Evolutionary conservation across 2,797 vertebrate species (phyloP).

Genomic region (Sebastes minor): DNA sequence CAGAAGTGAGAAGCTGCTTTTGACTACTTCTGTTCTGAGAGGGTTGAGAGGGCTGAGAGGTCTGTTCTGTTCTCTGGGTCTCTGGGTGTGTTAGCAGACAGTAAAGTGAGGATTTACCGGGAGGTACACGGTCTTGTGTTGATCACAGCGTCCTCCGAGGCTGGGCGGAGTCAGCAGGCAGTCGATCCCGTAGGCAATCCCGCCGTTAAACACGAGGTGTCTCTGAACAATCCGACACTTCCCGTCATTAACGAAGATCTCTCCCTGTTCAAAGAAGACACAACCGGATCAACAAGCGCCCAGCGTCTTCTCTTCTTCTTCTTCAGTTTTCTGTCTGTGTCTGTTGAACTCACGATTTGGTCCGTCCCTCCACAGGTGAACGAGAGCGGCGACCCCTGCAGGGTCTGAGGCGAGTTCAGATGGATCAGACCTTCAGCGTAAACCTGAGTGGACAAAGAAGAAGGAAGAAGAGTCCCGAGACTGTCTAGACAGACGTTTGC

Average conservation of each 20-base stretch:
- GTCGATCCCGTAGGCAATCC: slow-evolving; percentile 90
- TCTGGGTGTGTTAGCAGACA: too few species aligned
- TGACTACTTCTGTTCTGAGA: too few species aligned
- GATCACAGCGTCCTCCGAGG: slow-evolving; percentile 90
- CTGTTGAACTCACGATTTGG: slow-evolving; percentile 79
- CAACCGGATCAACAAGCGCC: fast-evolving
- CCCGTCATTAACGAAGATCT: slow-evolving; percentile 86
- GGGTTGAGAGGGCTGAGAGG: too few species aligned
- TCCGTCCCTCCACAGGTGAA: slow-evolving; percentile 83
- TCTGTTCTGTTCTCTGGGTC: too few species aligned
- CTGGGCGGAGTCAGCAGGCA: slow-evolving; percentile 90
- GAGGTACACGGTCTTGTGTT: slow-evolving; percentile 71
- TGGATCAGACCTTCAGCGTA: slow-evolving; percentile 78
- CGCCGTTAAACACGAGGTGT: slow-evolving; percentile 85
- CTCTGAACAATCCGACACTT: slow-evolving; percentile 87
- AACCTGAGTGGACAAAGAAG: slow-evolving; percentile 74
- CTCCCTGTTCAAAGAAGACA: slow-evolving; percentile 77
- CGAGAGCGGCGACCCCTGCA: slow-evolving; percentile 88
- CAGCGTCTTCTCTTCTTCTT: neutral
- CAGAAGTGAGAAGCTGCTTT: too few species aligned
- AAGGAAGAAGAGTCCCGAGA: neutral
- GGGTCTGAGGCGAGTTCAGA: slow-evolving; percentile 79
- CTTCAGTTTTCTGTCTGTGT: neutral
- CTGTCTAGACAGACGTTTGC: too few species aligned
- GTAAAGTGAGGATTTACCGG: slow-evolving; percentile 65